These are phyloP conservation scores for Smittia sp. DNA, from an alignment of 2,888 invertebrate species.

Conservation along the genomic window DNA sequence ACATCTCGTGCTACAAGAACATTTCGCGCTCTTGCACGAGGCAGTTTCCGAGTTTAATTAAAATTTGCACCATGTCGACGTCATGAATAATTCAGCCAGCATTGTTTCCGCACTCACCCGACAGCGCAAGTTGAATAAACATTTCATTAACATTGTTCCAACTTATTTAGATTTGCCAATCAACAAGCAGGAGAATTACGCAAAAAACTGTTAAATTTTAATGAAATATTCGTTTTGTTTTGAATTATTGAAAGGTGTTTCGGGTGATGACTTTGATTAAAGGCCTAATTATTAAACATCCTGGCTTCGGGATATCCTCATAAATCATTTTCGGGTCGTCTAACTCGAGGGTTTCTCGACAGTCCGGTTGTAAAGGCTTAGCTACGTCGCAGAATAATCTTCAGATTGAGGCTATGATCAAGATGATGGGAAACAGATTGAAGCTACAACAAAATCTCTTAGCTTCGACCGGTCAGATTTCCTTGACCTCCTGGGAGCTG, in stretches of 20 bases:
- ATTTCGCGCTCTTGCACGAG: not conserved
- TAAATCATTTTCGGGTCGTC: too few species aligned
- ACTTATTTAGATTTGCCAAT: not conserved
- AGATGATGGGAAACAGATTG: too few species aligned
- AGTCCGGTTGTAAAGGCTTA: too few species aligned
- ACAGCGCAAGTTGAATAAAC: not conserved
- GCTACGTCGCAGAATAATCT: too few species aligned
- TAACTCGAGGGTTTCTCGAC: too few species aligned
- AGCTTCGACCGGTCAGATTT: too few species aligned
- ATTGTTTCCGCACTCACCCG: not conserved
- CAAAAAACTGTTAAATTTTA: not conserved
- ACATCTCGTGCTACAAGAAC: not conserved
- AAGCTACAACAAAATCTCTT: too few species aligned
- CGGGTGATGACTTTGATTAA: conserved; percentile 2
- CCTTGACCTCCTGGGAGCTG: too few species aligned
- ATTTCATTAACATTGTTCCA: not conserved
- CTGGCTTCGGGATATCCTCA: too few species aligned
- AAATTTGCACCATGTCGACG: conserved; percentile 2
- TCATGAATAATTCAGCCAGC: not conserved
- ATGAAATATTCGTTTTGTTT: not conserved
- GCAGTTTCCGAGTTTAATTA: not conserved
- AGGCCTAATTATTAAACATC: not conserved
- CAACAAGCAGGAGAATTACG: not conserved
- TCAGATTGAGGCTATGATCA: too few species aligned
- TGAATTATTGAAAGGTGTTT: not conserved